phyloP scores from a whole-genome alignment of 2,113 vertebrate genomes.

The Daphoenositta chrysoptera region DNA sequence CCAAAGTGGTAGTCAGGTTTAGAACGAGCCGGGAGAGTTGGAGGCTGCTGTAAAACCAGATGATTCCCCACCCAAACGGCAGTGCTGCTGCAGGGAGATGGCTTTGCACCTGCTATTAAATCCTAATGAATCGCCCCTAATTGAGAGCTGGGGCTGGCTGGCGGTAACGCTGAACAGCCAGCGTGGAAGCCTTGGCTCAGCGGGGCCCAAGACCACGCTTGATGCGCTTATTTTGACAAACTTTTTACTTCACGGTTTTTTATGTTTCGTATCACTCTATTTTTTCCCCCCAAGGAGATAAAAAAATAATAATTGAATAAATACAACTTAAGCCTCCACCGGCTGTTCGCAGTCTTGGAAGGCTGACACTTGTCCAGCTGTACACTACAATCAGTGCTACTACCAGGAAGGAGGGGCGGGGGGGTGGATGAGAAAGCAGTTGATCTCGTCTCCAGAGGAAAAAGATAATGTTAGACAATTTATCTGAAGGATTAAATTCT shows the following conservation, averaged over 20 bases:
- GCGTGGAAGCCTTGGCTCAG: neutral
- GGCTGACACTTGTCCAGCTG: slow-evolving; percentile 27
- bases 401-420: neutral
- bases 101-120: slow-evolving; percentile 67
- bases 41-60: neutral
- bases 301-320: neutral
- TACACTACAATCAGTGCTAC: neutral
- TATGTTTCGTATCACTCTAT: neutral
- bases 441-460: slow-evolving; percentile 8
- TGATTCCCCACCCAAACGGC: neutral
- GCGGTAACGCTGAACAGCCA: neutral
- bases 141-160: neutral
- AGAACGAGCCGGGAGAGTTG: neutral
- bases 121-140: neutral
- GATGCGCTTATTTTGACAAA: neutral
- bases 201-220: neutral
- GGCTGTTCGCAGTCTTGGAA: neutral
- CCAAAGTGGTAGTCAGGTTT: neutral
- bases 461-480: slow-evolving; percentile 1
- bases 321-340: neutral
- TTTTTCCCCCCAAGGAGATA: neutral
- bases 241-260: neutral
- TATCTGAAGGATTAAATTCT: slow-evolving; percentile 14
- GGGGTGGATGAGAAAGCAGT: neutral
- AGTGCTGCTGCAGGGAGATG: neutral